phyloP scores from a whole-genome alignment of 2,888 invertebrate genomes.

The Mesoligia furuncula region DNA sequence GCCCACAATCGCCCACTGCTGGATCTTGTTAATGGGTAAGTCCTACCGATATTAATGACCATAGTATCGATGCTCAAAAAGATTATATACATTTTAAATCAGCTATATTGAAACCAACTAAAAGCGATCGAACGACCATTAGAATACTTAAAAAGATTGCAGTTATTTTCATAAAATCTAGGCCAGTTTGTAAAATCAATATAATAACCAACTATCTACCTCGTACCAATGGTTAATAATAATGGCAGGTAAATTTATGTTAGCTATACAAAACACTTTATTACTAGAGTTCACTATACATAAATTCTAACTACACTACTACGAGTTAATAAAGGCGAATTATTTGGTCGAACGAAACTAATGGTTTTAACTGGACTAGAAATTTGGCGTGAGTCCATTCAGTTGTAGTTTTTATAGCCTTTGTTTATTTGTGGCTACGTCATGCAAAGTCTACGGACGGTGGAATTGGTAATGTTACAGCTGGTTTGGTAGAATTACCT shows the following conservation, averaged over 20 bases:
- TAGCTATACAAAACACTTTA: constrained; percentile 26
- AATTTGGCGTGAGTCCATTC: constrained; percentile 56
- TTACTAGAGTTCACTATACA: constrained; percentile 25
- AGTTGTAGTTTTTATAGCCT: constrained; percentile 29
- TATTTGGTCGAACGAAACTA: constrained; percentile 49
- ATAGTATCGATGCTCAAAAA: not conserved
- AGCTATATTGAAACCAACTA: not conserved
- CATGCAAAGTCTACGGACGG: constrained; percentile 33
- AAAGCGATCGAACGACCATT: not conserved
- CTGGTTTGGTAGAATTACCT: not conserved
- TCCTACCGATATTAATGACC: not conserved
- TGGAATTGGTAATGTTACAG: constrained; percentile 25
- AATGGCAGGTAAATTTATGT: constrained; percentile 16
- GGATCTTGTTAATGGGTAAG: not conserved
- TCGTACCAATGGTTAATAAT: constrained; percentile 20
- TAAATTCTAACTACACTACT: constrained; percentile 45
- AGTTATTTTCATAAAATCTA: constrained; percentile 36
- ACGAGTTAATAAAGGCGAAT: constrained; percentile 50
- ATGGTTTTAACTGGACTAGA: constrained; percentile 50
- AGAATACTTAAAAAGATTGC: constrained; percentile 47
- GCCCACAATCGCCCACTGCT: not conserved
- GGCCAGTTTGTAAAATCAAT: constrained; percentile 50
- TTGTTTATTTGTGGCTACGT: constrained; percentile 42
- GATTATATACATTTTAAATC: constrained; percentile 6
- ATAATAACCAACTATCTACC: constrained; percentile 15